Percentiles rank a stretch among this genome's conserved stretches.
These are phyloP conservation scores for Mongoloraphidia duomilia DNA, from an alignment of 2,888 invertebrate genomes.

Conservation along the genomic window DNA sequence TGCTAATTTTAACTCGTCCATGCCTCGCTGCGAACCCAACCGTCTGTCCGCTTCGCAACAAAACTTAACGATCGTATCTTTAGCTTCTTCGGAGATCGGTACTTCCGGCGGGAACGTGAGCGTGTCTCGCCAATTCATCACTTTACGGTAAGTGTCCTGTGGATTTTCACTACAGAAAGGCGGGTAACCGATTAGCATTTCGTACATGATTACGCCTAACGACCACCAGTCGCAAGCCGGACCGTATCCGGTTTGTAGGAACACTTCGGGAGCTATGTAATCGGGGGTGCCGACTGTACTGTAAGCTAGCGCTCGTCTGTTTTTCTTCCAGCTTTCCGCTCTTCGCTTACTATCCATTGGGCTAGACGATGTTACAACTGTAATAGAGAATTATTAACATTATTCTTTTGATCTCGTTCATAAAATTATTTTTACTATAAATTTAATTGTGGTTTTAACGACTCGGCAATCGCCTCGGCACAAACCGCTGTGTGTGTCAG, in stretches of 20 bases:
- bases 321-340: conserved; percentile 98
- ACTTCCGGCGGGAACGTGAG: conserved; percentile 97
- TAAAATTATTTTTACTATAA: neutral
- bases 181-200: conserved; percentile 99
- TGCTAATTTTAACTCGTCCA: conserved; percentile 86
- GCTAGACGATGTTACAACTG: conserved; percentile 37
- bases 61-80: conserved; percentile 88
- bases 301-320: conserved; percentile 86
- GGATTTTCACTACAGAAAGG: conserved; percentile 99
- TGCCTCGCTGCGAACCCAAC: conserved; percentile 74
- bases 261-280: conserved; percentile 99
- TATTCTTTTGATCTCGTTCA: neutral
- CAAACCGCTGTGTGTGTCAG: too few species aligned
- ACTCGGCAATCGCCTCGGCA: too few species aligned
- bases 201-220: conserved; percentile 99
- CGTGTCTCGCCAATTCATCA: conserved; percentile 99
- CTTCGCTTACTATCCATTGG: conserved; percentile 97
- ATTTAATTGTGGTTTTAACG: neutral
- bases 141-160: conserved; percentile 91
- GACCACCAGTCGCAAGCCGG: conserved; percentile 99
- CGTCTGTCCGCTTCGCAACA: conserved; percentile 94
- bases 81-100: conserved; percentile 95
- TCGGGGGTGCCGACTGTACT: conserved; percentile 96
- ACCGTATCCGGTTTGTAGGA: conserved; percentile 93
- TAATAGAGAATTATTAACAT: conserved; percentile 11